These are phyloP conservation scores for Chloropsis hardwickii DNA, from an alignment of 2,113 vertebrate genomes.

Conservation along the genomic window DNA sequence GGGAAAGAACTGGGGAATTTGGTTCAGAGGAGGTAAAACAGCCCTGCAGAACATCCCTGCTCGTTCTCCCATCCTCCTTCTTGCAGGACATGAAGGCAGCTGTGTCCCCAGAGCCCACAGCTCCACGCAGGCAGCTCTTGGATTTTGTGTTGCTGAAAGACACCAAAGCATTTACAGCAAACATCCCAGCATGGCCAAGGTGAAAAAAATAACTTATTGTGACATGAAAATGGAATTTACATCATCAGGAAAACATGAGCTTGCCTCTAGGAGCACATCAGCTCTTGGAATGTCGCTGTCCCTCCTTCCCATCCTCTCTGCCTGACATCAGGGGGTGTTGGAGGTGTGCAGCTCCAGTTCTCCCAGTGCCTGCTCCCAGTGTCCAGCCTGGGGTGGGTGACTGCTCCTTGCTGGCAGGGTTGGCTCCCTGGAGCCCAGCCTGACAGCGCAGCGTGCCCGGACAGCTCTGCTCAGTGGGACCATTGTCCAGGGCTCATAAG, in stretches of 20 bases:
- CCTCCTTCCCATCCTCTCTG: background rate
- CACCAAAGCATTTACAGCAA: background rate
- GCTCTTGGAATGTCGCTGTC: background rate
- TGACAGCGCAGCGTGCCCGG: background rate
- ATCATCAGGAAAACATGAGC: background rate
- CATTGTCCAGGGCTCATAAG: conserved; percentile 24
- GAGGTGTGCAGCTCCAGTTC: background rate
- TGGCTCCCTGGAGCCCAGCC: background rate
- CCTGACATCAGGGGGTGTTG: background rate
- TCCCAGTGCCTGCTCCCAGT: background rate
- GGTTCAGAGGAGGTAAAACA: background rate
- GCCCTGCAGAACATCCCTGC: background rate
- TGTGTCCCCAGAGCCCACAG: background rate
- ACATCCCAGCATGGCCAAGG: background rate
- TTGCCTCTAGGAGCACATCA: background rate
- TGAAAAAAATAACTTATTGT: background rate
- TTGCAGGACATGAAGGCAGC: accelerated
- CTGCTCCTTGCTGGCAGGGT: background rate
- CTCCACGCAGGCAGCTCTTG: background rate
- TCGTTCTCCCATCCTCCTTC: background rate
- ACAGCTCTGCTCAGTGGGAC: conserved; percentile 17
- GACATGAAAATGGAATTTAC: background rate
- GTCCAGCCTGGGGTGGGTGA: background rate
- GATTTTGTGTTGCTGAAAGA: background rate
- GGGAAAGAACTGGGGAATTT: background rate